Base-by-base conservation (phyloP, 2,888 invertebrate species). In the Ptilodon capucinus region DNA sequence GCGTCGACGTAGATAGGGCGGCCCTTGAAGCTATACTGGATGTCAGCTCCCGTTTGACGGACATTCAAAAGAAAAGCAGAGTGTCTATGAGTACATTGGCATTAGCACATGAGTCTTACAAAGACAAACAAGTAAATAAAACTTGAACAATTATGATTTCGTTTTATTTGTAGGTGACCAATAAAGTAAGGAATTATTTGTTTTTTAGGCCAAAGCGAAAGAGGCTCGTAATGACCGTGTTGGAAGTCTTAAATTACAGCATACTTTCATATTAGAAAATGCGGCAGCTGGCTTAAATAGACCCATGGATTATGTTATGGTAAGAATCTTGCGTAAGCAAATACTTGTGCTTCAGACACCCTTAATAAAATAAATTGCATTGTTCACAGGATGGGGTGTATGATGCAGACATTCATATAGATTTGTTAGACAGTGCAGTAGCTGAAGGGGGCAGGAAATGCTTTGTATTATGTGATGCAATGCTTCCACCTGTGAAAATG, bases 181-280 rank as follows among this genome's bases (percentile, higher is more conserved):
- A 44, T 47, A 42, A 23, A 35, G 40, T 46, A 48, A 28, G 42
- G 25, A 21, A 46, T 55, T 42, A 49, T 46, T 40, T 19, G 41
- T 40, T 42, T 64, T n/a, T 52, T 57, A 94, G 94, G 85, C 85
- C 17, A 93, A 91, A 80, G 93, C 92, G 42, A 94, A 93, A 80
- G 94, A 94, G 67, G 84, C 84, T 30, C 91, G 95, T 44, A 86
- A 58, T 69, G 82, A 63, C 63, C 94, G 71, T 81, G 84, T 74
- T 69, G 92, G 71, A 72, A 84, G 43, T 38, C 51, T 91, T 54
- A 88, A 84, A 71, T 79, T 81, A 21, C 86, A 86, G 54, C 94
- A 95, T 71, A 92, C 94, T 53, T 94, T 94, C 76, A 81, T 96
- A 1, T 80, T 96, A 52, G 95, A 95, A 64, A 92, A 93, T 72